Evolutionary conservation across 2,113 vertebrate species (phyloP).

Genomic region (Pomatostomus ruficeps): DNA sequence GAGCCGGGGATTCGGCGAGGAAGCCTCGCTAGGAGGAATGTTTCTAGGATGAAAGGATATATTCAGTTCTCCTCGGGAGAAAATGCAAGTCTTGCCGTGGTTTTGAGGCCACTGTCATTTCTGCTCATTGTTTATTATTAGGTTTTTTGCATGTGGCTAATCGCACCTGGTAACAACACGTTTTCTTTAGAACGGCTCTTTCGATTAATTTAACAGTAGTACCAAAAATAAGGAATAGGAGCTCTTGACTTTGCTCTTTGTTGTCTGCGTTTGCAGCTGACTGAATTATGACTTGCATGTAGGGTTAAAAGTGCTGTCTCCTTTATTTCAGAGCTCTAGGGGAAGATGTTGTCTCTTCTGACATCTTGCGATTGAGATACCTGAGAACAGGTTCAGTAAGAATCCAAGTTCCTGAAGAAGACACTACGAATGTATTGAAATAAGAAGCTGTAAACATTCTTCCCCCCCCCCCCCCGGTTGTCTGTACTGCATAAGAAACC

Average conservation of each 20-base stretch:
- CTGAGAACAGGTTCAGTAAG: slow-evolving; percentile 55
- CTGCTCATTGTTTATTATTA: not conserved
- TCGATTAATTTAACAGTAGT: not conserved
- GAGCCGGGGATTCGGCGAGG: not conserved
- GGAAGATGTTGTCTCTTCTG: slow-evolving; percentile 58
- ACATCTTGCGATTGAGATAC: slow-evolving; percentile 35
- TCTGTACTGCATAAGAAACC: not conserved
- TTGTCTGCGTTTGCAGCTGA: not conserved
- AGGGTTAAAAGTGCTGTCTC: slow-evolving; percentile 53
- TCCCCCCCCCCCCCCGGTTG: not conserved
- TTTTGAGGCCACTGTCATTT: not conserved
- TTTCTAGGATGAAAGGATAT: not conserved
- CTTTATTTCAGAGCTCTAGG: slow-evolving; percentile 60
- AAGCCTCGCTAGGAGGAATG: not conserved
- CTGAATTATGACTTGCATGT: not conserved
- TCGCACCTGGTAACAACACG: fast-evolving
- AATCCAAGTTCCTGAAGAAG: slow-evolving; percentile 25
- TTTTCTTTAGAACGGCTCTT: not conserved
- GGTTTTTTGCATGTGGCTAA: fast-evolving
- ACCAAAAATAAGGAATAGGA: not conserved
- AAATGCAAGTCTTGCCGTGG: not conserved
- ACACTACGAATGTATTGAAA: not conserved
- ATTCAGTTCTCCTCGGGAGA: not conserved
- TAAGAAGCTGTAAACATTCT: slow-evolving; percentile 8
- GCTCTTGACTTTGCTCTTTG: not conserved